Conservation (phyloP, 2,797 vertebrate genomes). For the Lithobates sylvaticus region DNA sequence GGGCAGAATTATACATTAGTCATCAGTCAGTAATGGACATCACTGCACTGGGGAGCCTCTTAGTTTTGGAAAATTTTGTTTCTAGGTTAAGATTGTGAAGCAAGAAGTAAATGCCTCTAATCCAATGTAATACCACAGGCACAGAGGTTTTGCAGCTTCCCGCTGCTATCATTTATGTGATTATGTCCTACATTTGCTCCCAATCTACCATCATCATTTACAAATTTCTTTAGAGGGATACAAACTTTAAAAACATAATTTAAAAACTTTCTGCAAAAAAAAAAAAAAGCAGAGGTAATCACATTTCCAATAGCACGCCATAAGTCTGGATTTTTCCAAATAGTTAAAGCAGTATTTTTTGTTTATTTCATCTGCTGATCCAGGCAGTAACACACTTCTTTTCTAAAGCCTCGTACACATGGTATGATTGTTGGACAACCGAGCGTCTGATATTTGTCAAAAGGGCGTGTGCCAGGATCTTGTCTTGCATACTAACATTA, state of each 20-base stretch:
- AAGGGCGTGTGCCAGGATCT: too few relatives aligned
- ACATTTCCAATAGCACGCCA: neutral
- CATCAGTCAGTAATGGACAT: conserved; percentile 11
- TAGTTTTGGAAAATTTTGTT: conserved; percentile 24
- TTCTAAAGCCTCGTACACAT: too few relatives aligned
- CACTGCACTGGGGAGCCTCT: conserved; percentile 7
- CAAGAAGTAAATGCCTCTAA: conserved; percentile 6
- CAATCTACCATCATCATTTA: conserved; percentile 21
- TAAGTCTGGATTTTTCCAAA: too few relatives aligned
- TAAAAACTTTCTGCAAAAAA: conserved; percentile 21
- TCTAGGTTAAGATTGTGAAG: conserved; percentile 12
- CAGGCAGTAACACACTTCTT: too few relatives aligned
- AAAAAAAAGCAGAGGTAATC: conserved; percentile 8
- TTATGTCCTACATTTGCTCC: conserved; percentile 29
- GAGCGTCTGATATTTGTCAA: too few relatives aligned
- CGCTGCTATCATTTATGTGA: conserved; percentile 34
- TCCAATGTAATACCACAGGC: conserved; percentile 11
- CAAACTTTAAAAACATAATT: neutral
- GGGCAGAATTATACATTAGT: conserved; percentile 12
- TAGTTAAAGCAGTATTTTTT: too few relatives aligned
- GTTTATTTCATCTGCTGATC: too few relatives aligned
- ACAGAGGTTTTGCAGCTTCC: conserved; percentile 11
- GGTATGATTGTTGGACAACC: too few relatives aligned
- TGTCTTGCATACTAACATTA: too few relatives aligned
- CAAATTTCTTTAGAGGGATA: conserved; percentile 21